These are phyloP conservation scores for Eunapius fragilis DNA, from an alignment of 37 sponge, comb jelly and placozoan genomes.

Conservation along the genomic window DNA sequence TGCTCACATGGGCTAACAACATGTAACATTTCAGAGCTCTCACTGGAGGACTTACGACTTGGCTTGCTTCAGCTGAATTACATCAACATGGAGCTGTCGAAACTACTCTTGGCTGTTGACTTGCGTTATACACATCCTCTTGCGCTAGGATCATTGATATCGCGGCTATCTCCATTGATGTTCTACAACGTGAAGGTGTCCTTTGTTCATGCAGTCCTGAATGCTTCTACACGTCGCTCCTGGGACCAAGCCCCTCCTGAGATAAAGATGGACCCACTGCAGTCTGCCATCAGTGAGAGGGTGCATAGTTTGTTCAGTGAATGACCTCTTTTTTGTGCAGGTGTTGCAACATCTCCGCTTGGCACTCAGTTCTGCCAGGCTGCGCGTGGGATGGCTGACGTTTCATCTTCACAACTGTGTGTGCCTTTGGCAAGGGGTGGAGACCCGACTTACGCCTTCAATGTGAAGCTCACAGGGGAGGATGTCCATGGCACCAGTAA, in stretches of 20 bases:
- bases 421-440: constrained; percentile 93
- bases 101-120: constrained; percentile 72
- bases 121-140: constrained; percentile 54
- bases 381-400: constrained; percentile 77
- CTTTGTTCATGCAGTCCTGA: constrained; percentile 82
- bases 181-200: constrained; percentile 87
- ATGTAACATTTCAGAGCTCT: constrained; percentile 39
- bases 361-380: constrained; percentile 88
- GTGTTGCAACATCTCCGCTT: constrained; percentile 29
- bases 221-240: constrained; percentile 74
- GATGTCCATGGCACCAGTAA: constrained; percentile 94
- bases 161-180: constrained; percentile 41
- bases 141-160: constrained; percentile 63
- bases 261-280: constrained; percentile 91
- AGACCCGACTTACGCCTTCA: constrained; percentile 97
- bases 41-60: constrained; percentile 58
- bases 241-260: constrained; percentile 89
- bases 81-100: constrained; percentile 65
- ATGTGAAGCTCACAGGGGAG: constrained; percentile 93
- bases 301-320: neutral
- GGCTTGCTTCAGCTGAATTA: constrained; percentile 74
- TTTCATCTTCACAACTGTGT: constrained; percentile 86
- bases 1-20: too few species aligned
- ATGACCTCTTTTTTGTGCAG: constrained; percentile 16
- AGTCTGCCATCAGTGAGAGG: constrained; percentile 49